Evolutionary conservation across 2,888 invertebrate species (phyloP).

Genomic region (Gymnosoma rotundatum): DNA sequence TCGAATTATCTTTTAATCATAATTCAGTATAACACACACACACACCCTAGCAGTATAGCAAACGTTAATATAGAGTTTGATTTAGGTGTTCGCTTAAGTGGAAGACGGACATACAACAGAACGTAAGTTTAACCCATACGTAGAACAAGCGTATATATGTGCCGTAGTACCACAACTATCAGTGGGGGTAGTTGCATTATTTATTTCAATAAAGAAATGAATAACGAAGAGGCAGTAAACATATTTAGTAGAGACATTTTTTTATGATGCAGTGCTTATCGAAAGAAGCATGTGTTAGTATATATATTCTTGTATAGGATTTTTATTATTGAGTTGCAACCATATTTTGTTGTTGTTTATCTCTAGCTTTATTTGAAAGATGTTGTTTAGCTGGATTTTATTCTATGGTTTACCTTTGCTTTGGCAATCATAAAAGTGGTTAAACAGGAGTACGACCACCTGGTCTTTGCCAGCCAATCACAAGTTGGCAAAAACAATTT

Average conservation of each 20-base stretch:
- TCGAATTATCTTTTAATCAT: no score
- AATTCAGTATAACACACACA: no score
- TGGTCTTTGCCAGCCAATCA: conserved; percentile 69
- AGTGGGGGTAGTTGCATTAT: not conserved
- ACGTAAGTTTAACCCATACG: no score
- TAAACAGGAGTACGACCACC: conserved; percentile 71
- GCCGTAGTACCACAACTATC: no score
- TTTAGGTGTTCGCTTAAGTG: no score
- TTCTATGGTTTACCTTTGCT: conserved; percentile 49
- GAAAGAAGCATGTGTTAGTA: not conserved
- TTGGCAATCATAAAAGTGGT: conserved; percentile 68
- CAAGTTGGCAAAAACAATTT: conserved; percentile 70
- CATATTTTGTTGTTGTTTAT: conserved; percentile 50
- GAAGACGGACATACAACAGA: no score
- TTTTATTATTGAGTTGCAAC: conserved; percentile 35
- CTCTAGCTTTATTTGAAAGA: conserved; percentile 53
- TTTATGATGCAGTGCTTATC: conserved; percentile 34
- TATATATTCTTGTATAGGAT: not conserved
- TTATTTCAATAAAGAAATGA: not conserved
- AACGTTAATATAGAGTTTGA: no score
- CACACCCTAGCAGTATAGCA: no score
- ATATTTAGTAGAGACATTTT: conserved; percentile 18
- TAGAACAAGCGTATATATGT: no score
- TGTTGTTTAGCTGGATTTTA: conserved; percentile 47
- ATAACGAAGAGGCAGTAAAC: conserved; percentile 28